Conservation (phyloP, 2,888 invertebrate species). For the Orthosia gothica region DNA sequence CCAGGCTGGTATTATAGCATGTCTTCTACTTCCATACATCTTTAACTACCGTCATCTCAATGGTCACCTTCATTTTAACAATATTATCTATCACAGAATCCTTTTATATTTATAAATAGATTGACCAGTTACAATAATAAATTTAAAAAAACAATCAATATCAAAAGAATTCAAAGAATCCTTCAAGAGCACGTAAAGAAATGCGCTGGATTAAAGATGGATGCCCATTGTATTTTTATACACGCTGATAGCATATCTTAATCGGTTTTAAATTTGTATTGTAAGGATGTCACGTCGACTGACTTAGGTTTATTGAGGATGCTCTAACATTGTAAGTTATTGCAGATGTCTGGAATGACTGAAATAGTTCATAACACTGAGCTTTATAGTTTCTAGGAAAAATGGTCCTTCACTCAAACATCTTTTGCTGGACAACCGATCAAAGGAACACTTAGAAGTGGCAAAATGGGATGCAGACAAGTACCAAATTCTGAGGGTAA, state of each 20-base stretch:
- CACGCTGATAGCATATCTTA: constrained; percentile 57
- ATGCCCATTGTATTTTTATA: constrained; percentile 33
- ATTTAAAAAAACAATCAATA: not conserved
- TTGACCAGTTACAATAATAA: not conserved
- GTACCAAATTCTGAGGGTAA: not conserved
- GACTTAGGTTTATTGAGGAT: constrained; percentile 52
- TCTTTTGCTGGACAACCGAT: not conserved
- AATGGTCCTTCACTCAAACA: not conserved
- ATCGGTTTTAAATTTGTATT: constrained; percentile 36
- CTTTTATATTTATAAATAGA: not conserved
- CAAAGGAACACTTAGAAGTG: constrained; percentile 6
- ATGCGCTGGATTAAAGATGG: constrained; percentile 24
- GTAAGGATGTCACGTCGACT: constrained; percentile 56
- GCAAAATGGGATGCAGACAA: not conserved
- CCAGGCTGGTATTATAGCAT: too few relatives aligned
- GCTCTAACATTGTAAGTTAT: constrained; percentile 21
- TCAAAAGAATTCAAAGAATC: constrained; percentile 22
- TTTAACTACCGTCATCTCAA: too few relatives aligned
- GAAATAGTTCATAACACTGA: constrained; percentile 20
- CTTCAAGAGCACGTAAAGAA: constrained; percentile 5
- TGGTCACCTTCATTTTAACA: too few relatives aligned
- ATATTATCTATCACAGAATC: not conserved
- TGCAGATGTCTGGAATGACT: constrained; percentile 26
- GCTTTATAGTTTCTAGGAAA: constrained; percentile 5
- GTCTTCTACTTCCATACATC: too few relatives aligned